Evolutionary conservation across 2,113 vertebrate genomes (phyloP), one percentile per base, ranked within the genome.

Genomic region (Chamaetylas fuelleborni): DNA sequence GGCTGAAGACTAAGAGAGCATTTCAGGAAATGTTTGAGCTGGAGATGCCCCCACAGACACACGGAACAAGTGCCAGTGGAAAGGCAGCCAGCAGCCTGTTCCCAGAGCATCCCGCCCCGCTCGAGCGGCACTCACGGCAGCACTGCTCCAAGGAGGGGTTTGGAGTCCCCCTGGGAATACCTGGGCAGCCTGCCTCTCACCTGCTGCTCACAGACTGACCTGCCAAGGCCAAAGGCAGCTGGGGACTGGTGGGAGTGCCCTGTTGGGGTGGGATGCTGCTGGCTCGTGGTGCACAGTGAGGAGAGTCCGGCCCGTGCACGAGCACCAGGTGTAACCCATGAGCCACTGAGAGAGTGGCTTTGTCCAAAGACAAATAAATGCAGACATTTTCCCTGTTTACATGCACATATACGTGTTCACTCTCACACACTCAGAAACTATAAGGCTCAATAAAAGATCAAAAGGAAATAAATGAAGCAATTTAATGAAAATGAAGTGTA

Each of bases 251-350:
- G 19, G 64, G 23, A 78, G n/a, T 19, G 38, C 28, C 47, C 73
- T 14, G 45, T 0, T 28, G 47, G 74, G 74, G 10, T 26, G 29
- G 1, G 6, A 1, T 38, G 65, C 25, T 12, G 6, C 23, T 34
- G 53, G 58, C 42, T 71, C 22, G 0, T 4, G n/a, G 24, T 9
- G 10, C 0, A 0, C 1, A 2, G 11, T 2, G 2, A 1, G 3
- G 45, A 83, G 61, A 33, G 8, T 1, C 23, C 28, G 33, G 20
- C 34, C 34, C 45, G 1, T 0, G 6, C 1, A 6, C 14, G 11
- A 64, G 28, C 58, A 14, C 2, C 5, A 66, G n/a, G 2, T 5
- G 17, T 6, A 13, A 36, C 43, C 57, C 43, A 19, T 45, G 43
- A 45, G 43, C 43, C 43, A 45, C 3, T 2, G 6, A 12, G 17